phyloP scores from a whole-genome alignment of 2,888 invertebrate genomes.

The Phaedon cochleariae region DNA sequence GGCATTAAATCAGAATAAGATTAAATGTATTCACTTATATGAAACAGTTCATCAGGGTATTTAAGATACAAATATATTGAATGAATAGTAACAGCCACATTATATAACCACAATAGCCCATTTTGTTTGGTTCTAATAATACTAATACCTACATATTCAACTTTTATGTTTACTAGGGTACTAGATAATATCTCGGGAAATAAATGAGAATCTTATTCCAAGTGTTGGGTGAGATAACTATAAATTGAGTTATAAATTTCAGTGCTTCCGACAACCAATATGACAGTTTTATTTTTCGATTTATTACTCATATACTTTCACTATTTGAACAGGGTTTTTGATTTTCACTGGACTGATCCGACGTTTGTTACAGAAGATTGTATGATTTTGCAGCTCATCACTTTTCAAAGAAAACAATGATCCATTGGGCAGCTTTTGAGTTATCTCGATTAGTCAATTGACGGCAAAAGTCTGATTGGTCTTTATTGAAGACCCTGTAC shows the following conservation, averaged over 20 bases:
- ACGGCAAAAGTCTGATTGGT: constrained; percentile 24
- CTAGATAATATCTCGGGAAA: constrained; percentile 31
- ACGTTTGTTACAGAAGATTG: constrained; percentile 16
- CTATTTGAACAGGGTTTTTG: constrained; percentile 31
- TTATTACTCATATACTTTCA: constrained; percentile 26
- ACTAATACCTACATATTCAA: not conserved
- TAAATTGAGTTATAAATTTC: not conserved
- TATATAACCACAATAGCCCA: constrained; percentile 21
- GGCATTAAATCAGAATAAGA: not conserved
- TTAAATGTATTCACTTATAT: not conserved
- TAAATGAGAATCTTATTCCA: constrained; percentile 15
- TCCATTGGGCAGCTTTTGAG: not conserved
- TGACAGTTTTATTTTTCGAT: constrained; percentile 27
- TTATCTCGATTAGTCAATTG: constrained; percentile 2
- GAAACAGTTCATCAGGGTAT: constrained; percentile 26
- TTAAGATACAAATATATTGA: constrained; percentile 13
- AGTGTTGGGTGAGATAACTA: not conserved
- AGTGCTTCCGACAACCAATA: constrained; percentile 23
- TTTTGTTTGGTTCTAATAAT: constrained; percentile 35
- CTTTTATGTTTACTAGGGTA: constrained; percentile 12
- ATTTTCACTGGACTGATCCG: constrained; percentile 27
- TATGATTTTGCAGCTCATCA: no score
- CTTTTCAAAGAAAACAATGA: no score
- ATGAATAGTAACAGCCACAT: not conserved
- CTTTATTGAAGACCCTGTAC: constrained; percentile 28